Evolutionary conservation across 2,113 vertebrate species (phyloP).

Genomic region (Nannobrachium achirus): DNA sequence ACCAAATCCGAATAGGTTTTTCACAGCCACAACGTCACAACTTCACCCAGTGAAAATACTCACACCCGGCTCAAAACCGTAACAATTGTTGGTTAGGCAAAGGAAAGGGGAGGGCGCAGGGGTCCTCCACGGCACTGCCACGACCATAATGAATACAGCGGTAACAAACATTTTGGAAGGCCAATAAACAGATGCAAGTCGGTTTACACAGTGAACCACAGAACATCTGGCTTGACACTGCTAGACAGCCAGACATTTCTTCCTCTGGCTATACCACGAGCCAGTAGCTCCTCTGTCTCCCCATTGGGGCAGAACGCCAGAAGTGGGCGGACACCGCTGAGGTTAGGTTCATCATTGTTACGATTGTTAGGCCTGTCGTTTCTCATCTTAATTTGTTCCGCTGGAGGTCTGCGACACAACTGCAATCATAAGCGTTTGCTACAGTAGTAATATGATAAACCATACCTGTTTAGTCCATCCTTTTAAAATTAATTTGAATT

Average conservation of each 20-base stretch:
- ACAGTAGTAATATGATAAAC: too few relatives aligned
- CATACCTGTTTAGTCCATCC: neutral
- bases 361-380: constrained; percentile 49
- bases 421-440: too few relatives aligned
- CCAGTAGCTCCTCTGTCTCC: constrained; percentile 72
- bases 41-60: neutral
- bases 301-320: constrained; percentile 63
- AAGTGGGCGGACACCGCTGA: constrained; percentile 53
- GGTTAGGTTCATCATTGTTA: constrained; percentile 54
- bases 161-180: constrained; percentile 84
- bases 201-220: constrained; percentile 84
- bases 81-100: constrained; percentile 11
- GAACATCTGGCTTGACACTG: constrained; percentile 82
- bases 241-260: constrained; percentile 84
- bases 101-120: neutral
- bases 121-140: constrained; percentile 58
- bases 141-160: constrained; percentile 78
- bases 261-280: constrained; percentile 69
- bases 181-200: constrained; percentile 84
- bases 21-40: too few relatives aligned
- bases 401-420: neutral
- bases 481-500: neutral
- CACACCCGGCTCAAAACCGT: constrained; percentile 27
- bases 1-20: too few relatives aligned
- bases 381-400: constrained; percentile 14